These are phyloP conservation scores for Salvator merianae DNA, from an alignment of 2,113 vertebrate genomes.

Conservation along the genomic window DNA sequence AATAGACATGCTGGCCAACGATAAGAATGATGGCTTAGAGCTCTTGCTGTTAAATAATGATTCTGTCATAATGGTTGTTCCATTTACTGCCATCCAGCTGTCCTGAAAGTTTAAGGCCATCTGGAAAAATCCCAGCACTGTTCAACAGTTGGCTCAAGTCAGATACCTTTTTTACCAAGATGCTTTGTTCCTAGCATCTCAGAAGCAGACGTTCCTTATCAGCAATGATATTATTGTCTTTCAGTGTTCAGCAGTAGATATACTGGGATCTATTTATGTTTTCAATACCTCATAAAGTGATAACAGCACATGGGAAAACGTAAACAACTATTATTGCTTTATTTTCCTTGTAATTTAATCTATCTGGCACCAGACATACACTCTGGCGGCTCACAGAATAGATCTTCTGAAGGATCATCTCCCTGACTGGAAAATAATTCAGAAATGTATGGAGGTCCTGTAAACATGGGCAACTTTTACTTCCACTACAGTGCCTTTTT, in stretches of 20 bases:
- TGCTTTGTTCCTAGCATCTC: not conserved
- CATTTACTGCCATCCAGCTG: not conserved
- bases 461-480: constrained; percentile 7
- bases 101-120: not conserved
- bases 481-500: constrained; percentile 10
- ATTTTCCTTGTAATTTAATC: constrained; percentile 31
- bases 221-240: not conserved
- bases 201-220: not conserved
- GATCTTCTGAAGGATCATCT: not conserved
- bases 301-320: not conserved
- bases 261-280: not conserved
- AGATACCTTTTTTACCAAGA: not conserved
- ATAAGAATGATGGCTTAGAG: not conserved
- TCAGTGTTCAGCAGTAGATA: not conserved
- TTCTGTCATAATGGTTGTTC: not conserved
- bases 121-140: not conserved
- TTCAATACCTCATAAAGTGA: not conserved
- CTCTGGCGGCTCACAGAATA: constrained; percentile 43
- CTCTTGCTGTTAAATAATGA: not conserved
- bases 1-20: not conserved
- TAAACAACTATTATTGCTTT: not conserved
- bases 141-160: not conserved
- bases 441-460: not conserved
- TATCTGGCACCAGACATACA: constrained; percentile 31
- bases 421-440: constrained; percentile 22